These are phyloP conservation scores for Typhlichthys eigenmanni DNA, from an alignment of 2,797 vertebrate genomes.

Conservation along the genomic window DNA sequence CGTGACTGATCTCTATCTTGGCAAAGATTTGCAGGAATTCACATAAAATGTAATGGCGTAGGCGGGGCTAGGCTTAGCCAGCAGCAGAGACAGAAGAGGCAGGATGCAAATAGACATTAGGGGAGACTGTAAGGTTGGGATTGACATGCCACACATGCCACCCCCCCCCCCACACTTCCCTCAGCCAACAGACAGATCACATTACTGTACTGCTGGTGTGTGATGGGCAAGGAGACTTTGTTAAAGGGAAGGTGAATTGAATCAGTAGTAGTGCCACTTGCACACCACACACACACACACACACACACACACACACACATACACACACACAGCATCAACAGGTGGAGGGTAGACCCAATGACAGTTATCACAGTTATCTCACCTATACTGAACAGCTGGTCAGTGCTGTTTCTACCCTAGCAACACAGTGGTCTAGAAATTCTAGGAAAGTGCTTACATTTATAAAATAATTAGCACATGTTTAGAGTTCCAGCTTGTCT, in stretches of 20 bases:
- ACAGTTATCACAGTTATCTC: too few relatives aligned
- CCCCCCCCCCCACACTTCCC: slow-evolving; percentile 23
- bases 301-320: too few relatives aligned
- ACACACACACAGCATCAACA: too few relatives aligned
- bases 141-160: slow-evolving; percentile 61
- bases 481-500: too few relatives aligned
- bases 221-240: neutral
- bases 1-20: too few relatives aligned
- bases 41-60: slow-evolving; percentile 14
- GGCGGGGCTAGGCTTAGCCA: slow-evolving; percentile 12
- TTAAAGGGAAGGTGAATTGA: slow-evolving; percentile 15
- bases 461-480: too few relatives aligned
- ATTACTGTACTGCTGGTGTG: slow-evolving; percentile 27
- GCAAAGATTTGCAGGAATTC: neutral
- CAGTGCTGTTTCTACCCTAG: too few relatives aligned
- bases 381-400: too few relatives aligned
- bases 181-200: slow-evolving; percentile 23
- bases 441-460: too few relatives aligned
- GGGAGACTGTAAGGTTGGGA: slow-evolving; percentile 49
- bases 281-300: too few relatives aligned
- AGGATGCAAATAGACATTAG: slow-evolving; percentile 62
- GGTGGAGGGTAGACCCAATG: too few relatives aligned
- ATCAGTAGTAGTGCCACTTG: slow-evolving; percentile 6
- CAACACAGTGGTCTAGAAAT: too few relatives aligned
- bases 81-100: slow-evolving; percentile 31